Conservation (phyloP, 2,113 vertebrate species). For the Origma solitaria region DNA sequence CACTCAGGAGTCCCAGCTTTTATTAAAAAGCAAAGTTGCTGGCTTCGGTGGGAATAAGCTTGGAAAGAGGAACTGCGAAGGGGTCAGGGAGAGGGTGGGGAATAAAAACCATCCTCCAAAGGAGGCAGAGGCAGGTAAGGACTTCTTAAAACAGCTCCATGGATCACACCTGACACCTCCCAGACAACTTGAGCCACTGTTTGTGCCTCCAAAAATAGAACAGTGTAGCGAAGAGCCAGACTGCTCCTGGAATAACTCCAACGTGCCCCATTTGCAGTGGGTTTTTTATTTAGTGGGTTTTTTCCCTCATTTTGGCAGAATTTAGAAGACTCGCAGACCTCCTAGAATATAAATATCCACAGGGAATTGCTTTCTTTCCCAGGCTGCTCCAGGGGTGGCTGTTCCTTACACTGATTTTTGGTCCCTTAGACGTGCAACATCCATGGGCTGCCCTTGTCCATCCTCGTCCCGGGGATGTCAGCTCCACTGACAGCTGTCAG, state of each 20-base stretch:
- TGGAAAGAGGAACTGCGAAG: neutral
- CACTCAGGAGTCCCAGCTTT: neutral
- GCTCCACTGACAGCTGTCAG: constrained; percentile 42
- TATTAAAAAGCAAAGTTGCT: neutral
- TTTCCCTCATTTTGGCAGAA: neutral
- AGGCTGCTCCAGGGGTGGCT: neutral
- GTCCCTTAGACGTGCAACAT: no score
- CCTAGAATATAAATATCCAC: neutral
- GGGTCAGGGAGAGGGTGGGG: neutral
- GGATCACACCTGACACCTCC: neutral
- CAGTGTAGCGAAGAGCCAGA: neutral
- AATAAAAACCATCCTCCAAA: neutral
- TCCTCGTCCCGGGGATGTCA: neutral
- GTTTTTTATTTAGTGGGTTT: neutral
- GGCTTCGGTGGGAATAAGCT: neutral
- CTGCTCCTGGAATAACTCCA: neutral
- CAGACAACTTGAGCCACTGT: neutral
- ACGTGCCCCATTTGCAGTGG: rapidly evolving
- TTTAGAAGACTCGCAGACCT: neutral
- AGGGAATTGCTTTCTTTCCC: neutral
- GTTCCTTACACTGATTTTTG: neutral
- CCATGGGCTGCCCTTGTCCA: neutral
- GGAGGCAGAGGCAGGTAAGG: neutral
- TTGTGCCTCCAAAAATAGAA: neutral
- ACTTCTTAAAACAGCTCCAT: neutral